Evolutionary conservation across 2,797 vertebrate genomes (phyloP).

Genomic region (Bucorvus abyssinicus): DNA sequence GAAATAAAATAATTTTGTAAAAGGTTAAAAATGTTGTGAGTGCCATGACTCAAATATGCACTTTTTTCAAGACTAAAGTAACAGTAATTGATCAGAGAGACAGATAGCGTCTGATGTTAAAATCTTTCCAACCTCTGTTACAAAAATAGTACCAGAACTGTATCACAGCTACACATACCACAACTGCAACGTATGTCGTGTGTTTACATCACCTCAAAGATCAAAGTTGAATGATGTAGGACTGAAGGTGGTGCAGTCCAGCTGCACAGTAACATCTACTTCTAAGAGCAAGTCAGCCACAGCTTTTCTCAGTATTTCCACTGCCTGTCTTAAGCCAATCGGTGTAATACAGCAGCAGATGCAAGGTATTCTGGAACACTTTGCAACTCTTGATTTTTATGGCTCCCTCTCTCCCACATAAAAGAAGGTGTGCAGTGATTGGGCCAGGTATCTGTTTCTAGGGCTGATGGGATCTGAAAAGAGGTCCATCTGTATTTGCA

Average conservation of each 20-base stretch:
- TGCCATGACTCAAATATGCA: background rate
- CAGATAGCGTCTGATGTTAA: constrained; percentile 3
- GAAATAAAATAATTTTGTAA: background rate
- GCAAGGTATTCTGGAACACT: background rate
- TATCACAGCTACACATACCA: background rate
- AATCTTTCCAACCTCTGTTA: constrained; percentile 48
- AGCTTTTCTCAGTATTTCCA: constrained; percentile 47
- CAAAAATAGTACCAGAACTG: constrained; percentile 25
- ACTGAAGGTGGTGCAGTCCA: background rate
- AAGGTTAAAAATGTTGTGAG: background rate
- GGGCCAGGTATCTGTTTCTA: background rate
- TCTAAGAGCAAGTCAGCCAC: constrained; percentile 1
- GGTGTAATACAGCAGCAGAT: background rate
- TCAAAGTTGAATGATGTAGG: background rate
- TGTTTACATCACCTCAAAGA: background rate
- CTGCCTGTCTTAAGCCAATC: background rate
- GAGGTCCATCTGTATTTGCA: background rate
- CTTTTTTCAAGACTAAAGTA: background rate
- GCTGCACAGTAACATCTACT: background rate
- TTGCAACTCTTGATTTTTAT: background rate
- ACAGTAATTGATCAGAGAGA: constrained; percentile 14
- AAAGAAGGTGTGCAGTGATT: background rate
- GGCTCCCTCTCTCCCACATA: background rate
- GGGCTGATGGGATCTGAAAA: background rate
- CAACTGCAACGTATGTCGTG: background rate